Evolutionary conservation across 2,113 vertebrate genomes (phyloP), one percentile per base, ranked within the genome.

Genomic region (Ranitomeya imitator): DNA sequence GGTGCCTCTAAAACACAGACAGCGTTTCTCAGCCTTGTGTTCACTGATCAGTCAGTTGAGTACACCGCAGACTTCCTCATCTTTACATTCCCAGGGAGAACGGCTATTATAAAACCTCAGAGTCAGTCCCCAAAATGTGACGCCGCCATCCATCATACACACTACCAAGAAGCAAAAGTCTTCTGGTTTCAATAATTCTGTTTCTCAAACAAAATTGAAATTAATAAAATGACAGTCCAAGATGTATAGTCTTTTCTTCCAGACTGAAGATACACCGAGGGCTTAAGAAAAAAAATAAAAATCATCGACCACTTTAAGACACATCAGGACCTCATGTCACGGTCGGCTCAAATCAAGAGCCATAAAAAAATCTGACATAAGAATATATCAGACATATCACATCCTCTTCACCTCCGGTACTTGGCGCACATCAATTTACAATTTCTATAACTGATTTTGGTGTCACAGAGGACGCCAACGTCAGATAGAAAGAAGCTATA

Each of bases 221-320:
- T 87, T 79, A 87, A 87, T 87, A 79, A 87, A 80, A 87, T 87
- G 86, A 87, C 86, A 71, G 45, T 1, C 85, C 26, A 86, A 79
- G 78, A 87, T 87, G 60, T 87, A 87, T 87, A 14, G 86, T 79
- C n/a, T 60, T 78, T 71, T 86, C 26, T 19, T 31, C 67, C 15
- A 71, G 82, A 69, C 51, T 60, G 37, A 85, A 85, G 83, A 85
- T 16, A 31, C 69, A 37, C 51, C 9, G 21, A 57, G 54, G 52
- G 14, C 23, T 85, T 52, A 16, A 55, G 26, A 84, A 69, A 76
- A 73, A 71, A 84, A 85, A 45, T 45, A 45, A 71, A 85, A 55
- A 73, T 69, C 1, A 23, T 84, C 45, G 69, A 1, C 52, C 52
- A 55, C 45, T 55, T 71, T 31, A 54, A 71, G 19, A 7, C 21